phyloP scores from a whole-genome alignment of 2,888 invertebrate genomes.

The Tenodera sinensis region DNA sequence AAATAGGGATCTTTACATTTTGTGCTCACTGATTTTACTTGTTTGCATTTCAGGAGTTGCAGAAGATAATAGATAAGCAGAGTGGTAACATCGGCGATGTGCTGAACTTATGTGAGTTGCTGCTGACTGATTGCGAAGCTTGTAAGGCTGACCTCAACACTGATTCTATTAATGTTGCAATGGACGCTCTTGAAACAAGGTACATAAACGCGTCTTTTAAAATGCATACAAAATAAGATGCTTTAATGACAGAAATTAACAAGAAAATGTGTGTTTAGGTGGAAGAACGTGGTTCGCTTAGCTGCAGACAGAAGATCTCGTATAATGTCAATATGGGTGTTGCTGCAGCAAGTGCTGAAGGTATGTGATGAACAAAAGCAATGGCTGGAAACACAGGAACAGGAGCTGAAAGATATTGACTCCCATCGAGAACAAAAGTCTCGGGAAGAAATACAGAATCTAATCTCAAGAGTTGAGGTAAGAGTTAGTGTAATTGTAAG shows the following conservation, averaged over 20 bases:
- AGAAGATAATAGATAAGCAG: conserved; percentile 71
- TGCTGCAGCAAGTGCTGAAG: conserved; percentile 56
- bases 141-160: conserved; percentile 68
- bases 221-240: background rate
- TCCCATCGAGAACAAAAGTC: background rate
- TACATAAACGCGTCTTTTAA: conserved; percentile 6
- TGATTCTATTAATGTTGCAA: conserved; percentile 61
- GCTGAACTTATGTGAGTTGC: conserved; percentile 71
- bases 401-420: conserved; percentile 54
- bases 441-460: conserved; percentile 16
- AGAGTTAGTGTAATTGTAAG: background rate
- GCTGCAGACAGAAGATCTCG: conserved; percentile 69
- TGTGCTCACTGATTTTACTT: too few relatives aligned
- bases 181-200: conserved; percentile 66
- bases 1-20: too few relatives aligned
- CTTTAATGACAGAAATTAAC: too few relatives aligned
- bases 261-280: conserved; percentile 45
- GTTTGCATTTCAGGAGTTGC: conserved; percentile 50
- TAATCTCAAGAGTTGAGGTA: conserved; percentile 24
- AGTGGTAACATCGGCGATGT: conserved; percentile 75
- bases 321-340: conserved; percentile 59
- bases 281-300: conserved; percentile 72
- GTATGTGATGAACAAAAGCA: conserved; percentile 55
- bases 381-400: conserved; percentile 62
- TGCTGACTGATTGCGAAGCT: conserved; percentile 70